Evolutionary conservation across 1,140 invertebrate species (phyloP).

Genomic region (Pissodes strobi): DNA sequence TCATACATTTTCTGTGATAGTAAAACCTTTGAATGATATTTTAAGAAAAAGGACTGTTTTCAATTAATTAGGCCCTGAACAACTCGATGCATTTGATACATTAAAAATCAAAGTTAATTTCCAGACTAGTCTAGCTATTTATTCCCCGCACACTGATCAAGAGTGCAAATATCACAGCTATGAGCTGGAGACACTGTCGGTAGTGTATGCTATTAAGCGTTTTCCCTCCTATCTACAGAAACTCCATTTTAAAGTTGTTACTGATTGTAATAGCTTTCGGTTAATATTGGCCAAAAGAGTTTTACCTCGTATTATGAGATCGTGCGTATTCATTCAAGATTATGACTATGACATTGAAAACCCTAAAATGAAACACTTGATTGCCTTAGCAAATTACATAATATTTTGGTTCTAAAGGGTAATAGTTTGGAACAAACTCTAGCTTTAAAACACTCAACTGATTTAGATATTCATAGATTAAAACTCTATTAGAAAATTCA

Average conservation of each 20-base stretch:
- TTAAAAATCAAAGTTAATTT: slow-evolving; percentile 10
- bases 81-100: slow-evolving; percentile 1
- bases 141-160: not conserved
- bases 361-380: slow-evolving; percentile 10
- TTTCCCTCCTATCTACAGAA: not conserved
- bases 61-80: not conserved
- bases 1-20: slow-evolving; percentile 27
- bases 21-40: slow-evolving; percentile 31
- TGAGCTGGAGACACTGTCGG: not conserved
- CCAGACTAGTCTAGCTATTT: slow-evolving; percentile 6
- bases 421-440: not conserved
- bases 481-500: no score
- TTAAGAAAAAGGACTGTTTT: slow-evolving; percentile 27
- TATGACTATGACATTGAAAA: not conserved
- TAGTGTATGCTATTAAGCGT: not conserved
- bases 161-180: slow-evolving; percentile 13
- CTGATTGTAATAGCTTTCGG: not conserved
- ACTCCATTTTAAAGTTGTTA: not conserved
- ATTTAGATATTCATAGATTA: no score
- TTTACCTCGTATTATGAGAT: not conserved
- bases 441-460: not conserved
- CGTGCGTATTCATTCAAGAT: not conserved
- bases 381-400: not conserved
- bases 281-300: not conserved
- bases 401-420: not conserved